Percentiles rank a stretch among this genome's conserved stretches.
Conservation (phyloP, 2,797 vertebrate genomes). For the Chrosomus eos region DNA sequence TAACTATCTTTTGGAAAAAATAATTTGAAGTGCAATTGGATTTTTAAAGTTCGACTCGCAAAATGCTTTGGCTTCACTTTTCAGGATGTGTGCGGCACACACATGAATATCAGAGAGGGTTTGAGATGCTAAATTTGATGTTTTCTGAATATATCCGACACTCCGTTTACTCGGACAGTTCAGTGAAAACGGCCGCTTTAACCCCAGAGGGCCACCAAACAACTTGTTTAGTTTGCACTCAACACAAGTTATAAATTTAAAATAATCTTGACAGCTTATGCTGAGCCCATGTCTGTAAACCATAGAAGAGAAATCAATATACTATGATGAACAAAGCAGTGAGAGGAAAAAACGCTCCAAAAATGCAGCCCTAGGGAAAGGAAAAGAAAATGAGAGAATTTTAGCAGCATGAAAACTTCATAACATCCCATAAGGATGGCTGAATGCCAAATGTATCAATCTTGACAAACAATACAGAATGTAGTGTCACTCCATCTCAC, state of each 20-base stretch:
- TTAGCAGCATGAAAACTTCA: not conserved
- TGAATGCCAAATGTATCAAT: not conserved
- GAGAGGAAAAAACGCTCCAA: slow-evolving; percentile 1
- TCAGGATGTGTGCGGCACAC: too few species aligned
- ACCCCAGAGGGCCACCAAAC: not conserved
- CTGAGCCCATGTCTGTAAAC: not conserved
- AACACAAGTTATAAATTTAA: not conserved
- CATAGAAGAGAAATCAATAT: not conserved
- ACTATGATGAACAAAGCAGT: not conserved
- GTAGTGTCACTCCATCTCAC: not conserved
- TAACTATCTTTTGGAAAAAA: not conserved
- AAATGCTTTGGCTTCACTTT: too few species aligned
- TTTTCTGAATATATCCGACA: not conserved
- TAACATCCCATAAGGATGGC: not conserved
- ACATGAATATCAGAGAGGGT: not conserved
- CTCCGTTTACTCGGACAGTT: not conserved
- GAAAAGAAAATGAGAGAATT: not conserved
- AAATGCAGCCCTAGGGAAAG: not conserved
- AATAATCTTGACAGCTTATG: not conserved
- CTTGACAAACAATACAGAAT: not conserved
- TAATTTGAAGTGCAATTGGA: not conserved
- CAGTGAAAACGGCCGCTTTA: slow-evolving; percentile 13
- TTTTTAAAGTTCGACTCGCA: not conserved
- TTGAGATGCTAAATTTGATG: not conserved
- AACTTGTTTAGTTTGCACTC: not conserved